Evolutionary conservation across 2,797 vertebrate species (phyloP), one percentile per base, ranked within the genome.

Genomic region (Distichodus sexfasciatus): DNA sequence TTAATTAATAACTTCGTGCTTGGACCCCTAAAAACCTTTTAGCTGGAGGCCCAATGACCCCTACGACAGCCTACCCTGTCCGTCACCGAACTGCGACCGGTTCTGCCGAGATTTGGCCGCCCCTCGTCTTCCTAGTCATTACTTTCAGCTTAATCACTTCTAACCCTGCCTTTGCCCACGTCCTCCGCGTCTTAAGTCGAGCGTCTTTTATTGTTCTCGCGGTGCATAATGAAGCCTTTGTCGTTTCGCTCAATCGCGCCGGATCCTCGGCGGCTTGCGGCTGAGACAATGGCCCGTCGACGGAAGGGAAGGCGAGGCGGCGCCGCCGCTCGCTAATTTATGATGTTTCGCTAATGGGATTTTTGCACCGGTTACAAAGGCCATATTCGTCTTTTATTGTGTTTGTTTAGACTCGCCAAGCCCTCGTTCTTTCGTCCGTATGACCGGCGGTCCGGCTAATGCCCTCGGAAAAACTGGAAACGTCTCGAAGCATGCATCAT

Each of bases 251-350:
- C 41, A 77, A 75, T 66, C 69, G 62, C 35, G 70, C 53, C 60
- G 61, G 51, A 58, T 67, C 66, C 64, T 55, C 47, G 58, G 44
- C 24, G 72, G 74, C 67, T n/a, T 69, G 33, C 51, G 6, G 40
- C 51, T 47, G 47, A 55, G 76, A 74, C 65, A 80, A 78, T 69
- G 62, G 59, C 48, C 68, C n/a, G 74, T 69, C 48, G 67, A 79
- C 71, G 74, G 68, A n/a, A 72, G 43, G 71, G 58, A 65, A 63
- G 26, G 65, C 71, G 36, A 71, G 64, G 75, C 50, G 58, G 41
- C 47, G 43, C 60, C 55, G 65, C 14, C 50, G 21, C 29, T 19
- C 19, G 68, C 26, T 70, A 69, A 81, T 79, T 80, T 77, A 72
- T 70, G 59, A 77, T 70, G 19, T 66, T 60, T 69, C 47, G 35